Evolutionary conservation across 2,113 vertebrate genomes (phyloP).

Genomic region (Centropristis striata): DNA sequence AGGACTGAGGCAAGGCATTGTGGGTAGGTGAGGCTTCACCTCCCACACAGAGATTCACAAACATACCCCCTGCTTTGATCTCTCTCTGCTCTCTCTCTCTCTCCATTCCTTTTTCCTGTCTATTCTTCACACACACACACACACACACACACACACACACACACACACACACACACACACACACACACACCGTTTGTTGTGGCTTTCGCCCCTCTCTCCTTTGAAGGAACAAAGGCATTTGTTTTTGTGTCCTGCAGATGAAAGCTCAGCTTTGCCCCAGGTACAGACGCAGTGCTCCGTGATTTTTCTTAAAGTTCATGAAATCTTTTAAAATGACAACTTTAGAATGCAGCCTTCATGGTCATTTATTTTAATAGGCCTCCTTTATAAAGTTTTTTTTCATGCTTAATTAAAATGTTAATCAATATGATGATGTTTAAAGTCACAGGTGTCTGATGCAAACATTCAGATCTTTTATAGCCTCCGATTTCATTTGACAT

Average conservation of each 20-base stretch:
- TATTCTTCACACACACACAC: slow-evolving; percentile 38
- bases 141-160: slow-evolving; percentile 34
- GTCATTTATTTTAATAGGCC: background rate
- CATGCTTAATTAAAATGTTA: background rate
- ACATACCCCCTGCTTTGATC: slow-evolving; percentile 74
- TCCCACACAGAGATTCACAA: slow-evolving; percentile 78
- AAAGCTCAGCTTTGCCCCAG: slow-evolving; percentile 72
- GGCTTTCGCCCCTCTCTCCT: slow-evolving; percentile 70
- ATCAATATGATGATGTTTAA: slow-evolving; percentile 29
- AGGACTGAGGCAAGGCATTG: slow-evolving; percentile 77
- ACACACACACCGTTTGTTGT: slow-evolving; percentile 64
- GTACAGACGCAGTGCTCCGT: slow-evolving; percentile 40
- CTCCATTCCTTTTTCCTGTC: slow-evolving; percentile 25
- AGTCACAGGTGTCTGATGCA: slow-evolving; percentile 52
- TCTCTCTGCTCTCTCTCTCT: slow-evolving; percentile 25
- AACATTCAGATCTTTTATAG: slow-evolving; percentile 2
- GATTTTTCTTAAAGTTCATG: slow-evolving; percentile 36
- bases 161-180: slow-evolving; percentile 27
- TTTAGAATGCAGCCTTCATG: background rate
- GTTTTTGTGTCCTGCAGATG: slow-evolving; percentile 72
- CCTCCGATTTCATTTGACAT: slow-evolving; percentile 17
- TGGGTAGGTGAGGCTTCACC: slow-evolving; percentile 80
- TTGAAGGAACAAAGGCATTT: slow-evolving; percentile 79
- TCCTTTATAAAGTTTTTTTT: background rate
- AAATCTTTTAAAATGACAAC: background rate